Percentiles rank a stretch among this genome's conserved stretches.
These are phyloP conservation scores for Microchrysa polita DNA, from an alignment of 2,888 invertebrate species.

Conservation along the genomic window DNA sequence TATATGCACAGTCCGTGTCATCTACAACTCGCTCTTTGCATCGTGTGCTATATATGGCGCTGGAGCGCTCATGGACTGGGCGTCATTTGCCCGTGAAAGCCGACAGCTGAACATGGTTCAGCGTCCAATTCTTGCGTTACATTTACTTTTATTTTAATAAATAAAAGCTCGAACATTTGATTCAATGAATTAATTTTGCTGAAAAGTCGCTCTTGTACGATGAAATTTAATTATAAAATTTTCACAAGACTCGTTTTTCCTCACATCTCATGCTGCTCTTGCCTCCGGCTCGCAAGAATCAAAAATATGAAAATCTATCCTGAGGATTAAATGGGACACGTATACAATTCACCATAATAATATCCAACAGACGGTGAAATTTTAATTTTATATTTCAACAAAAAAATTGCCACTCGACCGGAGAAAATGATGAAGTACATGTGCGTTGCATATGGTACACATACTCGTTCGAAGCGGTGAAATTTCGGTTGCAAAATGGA, in stretches of 20 bases:
- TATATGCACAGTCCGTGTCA: no score
- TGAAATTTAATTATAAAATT: background rate
- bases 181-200: constrained; percentile 2
- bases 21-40: no score
- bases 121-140: no score
- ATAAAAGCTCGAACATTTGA: constrained; percentile 9
- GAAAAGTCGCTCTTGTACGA: background rate
- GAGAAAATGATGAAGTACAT: background rate
- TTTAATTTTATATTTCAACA: constrained; percentile 27
- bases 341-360: no score
- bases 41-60: no score
- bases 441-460: no score
- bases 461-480: background rate
- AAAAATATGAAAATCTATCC: constrained; percentile 8
- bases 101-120: no score
- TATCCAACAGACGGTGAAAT: constrained; percentile 19
- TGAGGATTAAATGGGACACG: constrained; percentile 10
- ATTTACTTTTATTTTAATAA: constrained; percentile 29
- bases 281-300: background rate
- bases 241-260: constrained; percentile 13
- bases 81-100: no score
- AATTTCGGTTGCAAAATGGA: background rate
- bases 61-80: no score
- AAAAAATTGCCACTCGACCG: background rate
- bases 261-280: background rate